These are phyloP conservation scores for Mesochorus sp. DNA, from an alignment of 2,888 invertebrate species.

Conservation along the genomic window DNA sequence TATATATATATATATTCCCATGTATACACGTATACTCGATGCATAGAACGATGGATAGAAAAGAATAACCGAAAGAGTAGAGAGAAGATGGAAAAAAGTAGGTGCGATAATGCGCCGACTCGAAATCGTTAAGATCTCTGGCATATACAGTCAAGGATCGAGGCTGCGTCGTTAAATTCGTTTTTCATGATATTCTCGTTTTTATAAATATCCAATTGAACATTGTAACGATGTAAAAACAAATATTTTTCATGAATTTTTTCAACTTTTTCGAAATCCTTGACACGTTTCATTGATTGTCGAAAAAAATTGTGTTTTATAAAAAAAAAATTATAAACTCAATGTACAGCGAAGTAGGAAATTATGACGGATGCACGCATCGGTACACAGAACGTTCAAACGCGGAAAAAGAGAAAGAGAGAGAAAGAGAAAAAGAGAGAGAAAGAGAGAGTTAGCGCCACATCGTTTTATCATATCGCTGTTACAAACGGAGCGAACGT, in stretches of 20 bases:
- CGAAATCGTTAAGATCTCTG: conserved; percentile 66
- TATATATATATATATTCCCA: background rate
- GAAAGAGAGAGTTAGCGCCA: conserved; percentile 69
- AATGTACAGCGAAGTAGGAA: background rate
- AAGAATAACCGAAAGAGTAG: conserved; percentile 13
- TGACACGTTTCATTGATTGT: background rate
- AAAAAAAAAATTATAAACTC: background rate
- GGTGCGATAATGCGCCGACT: conserved; percentile 65
- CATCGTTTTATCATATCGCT: conserved; percentile 71
- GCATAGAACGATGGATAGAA: background rate
- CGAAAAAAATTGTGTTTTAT: background rate
- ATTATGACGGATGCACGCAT: conserved; percentile 25
- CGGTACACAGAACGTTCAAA: conserved; percentile 9
- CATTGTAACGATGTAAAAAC: no score
- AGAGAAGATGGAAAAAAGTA: background rate
- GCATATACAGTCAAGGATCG: no score
- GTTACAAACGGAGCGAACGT: conserved; percentile 59
- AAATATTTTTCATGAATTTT: no score
- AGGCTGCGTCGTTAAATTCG: no score
- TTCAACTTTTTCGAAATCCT: no score
- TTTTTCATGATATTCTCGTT: conserved; percentile 1
- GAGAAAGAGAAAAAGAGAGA: conserved; percentile 15
- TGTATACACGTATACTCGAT: background rate
- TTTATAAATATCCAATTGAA: no score
- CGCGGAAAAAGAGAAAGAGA: conserved; percentile 8